Percentiles rank a stretch among this genome's conserved stretches.
Evolutionary conservation across 1,140 invertebrate genomes (phyloP).

Genomic region (Meloidogyne chitwoodi): DNA sequence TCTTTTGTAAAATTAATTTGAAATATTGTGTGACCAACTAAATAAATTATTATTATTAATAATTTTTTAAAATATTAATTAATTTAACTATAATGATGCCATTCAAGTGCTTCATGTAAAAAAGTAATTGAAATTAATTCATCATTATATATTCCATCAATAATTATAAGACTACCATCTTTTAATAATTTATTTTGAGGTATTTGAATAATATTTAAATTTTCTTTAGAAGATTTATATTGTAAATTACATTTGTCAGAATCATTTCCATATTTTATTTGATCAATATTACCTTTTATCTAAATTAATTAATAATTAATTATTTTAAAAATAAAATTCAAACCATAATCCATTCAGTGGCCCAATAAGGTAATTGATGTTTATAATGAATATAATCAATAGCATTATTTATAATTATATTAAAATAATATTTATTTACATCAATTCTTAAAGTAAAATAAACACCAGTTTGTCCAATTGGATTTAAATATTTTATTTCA

Average conservation of each 20-base stretch:
- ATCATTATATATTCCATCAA: background rate
- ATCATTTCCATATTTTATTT: background rate
- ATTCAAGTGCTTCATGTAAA: background rate
- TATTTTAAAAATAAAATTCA: background rate
- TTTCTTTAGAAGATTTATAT: background rate
- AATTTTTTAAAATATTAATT: background rate
- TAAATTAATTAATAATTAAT: background rate
- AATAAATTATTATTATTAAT: too few species aligned
- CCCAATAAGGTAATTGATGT: background rate
- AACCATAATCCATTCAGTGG: background rate
- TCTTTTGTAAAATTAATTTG: too few species aligned
- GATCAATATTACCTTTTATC: background rate
- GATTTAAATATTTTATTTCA: background rate
- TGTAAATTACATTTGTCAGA: background rate
- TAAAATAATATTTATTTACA: background rate
- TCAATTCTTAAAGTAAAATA: background rate
- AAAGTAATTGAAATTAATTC: background rate
- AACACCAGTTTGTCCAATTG: background rate
- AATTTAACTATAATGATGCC: background rate
- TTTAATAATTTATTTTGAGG: background rate
- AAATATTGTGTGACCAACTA: too few species aligned
- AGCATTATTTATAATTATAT: background rate
- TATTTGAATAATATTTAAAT: background rate
- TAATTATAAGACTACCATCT: background rate
- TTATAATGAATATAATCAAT: background rate